Base-by-base conservation (phyloP, 2,113 vertebrate species). In the Monopterus albus region DNA sequence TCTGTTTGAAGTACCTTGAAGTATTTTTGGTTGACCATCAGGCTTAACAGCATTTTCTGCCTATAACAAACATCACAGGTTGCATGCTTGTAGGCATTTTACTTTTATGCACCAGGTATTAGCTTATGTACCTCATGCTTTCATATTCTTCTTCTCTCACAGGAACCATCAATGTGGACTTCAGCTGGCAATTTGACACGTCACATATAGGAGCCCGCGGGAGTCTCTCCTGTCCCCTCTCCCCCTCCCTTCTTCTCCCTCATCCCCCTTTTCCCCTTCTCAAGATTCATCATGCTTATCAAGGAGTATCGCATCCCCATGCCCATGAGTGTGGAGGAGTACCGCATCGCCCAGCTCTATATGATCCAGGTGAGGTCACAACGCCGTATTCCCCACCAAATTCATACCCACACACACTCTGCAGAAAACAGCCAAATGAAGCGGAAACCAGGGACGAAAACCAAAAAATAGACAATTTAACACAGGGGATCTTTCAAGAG, bases 251-350 rank as follows among this genome's bases (percentile, higher is more conserved):
- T 39, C 52, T 89, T 77, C 84, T 85, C 79, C 82, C 82, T 75
- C 46, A 69, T 75, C 69, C 72, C 87, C 38, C 86, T 64, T 61
- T 8, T 60, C 86, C 88, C 84, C 78, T 74, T 79, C 66, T 56
- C 78, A 82, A 73, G 49, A 91, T 91, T 94, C 96, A 96, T 94
- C 89, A 98, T 98, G 96, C 95, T 98, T 33, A 96, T 98, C 90
- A 99, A 99, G 85, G 97, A 99, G 87, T 99, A 99, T 81, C 96
- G 96, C 25, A 98, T 98, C 85, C 96, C 96, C 68, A 96, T 98
- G 85, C 97, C 96, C 0, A 94, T 98, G 96, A 98, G 96, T 5
- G 95, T 98, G 94, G 97, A 98, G 28, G 97, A 98, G 79, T 98
- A 98, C 92, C 96, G 97, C 72, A 98, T 99, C 3, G 96, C 97